phyloP scores from a whole-genome alignment of 2,888 invertebrate genomes.

The Phalangium opilio region DNA sequence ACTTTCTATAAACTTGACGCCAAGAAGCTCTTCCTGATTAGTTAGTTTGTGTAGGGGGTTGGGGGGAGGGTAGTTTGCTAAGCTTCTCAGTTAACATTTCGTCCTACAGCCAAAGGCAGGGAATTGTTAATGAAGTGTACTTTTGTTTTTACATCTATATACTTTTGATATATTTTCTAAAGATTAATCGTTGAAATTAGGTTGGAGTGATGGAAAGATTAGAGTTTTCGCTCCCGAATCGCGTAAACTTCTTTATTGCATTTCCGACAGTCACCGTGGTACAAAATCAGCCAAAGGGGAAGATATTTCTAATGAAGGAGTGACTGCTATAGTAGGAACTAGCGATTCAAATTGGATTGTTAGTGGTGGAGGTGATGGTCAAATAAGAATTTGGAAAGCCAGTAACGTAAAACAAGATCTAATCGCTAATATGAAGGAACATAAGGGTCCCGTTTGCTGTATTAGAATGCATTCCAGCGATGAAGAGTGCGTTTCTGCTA shows the following conservation, averaged over 20 bases:
- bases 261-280: conserved; percentile 58
- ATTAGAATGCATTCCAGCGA: conserved; percentile 49
- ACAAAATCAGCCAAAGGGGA: conserved; percentile 43
- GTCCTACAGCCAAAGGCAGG: too few species aligned
- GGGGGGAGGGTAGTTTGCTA: too few species aligned
- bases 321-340: conserved; percentile 63
- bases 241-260: conserved; percentile 62
- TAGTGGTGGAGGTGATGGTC: conserved; percentile 85
- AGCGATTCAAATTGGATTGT: conserved; percentile 52
- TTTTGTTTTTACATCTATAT: too few species aligned
- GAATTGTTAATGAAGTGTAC: too few species aligned
- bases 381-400: conserved; percentile 48
- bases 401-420: conserved; percentile 41
- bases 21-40: too few species aligned
- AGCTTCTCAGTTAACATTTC: too few species aligned
- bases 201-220: conserved; percentile 36
- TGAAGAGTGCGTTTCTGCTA: conserved; percentile 70
- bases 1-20: too few species aligned
- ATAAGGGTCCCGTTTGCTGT: conserved; percentile 58
- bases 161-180: too few species aligned
- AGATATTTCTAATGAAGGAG: conserved; percentile 36
- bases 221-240: conserved; percentile 39
- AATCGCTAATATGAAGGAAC: conserved; percentile 67
- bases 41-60: too few species aligned
- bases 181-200: conserved; percentile 24